These are phyloP conservation scores for Phalacrocorax brasilianus DNA, from an alignment of 2,113 vertebrate genomes.

Conservation along the genomic window DNA sequence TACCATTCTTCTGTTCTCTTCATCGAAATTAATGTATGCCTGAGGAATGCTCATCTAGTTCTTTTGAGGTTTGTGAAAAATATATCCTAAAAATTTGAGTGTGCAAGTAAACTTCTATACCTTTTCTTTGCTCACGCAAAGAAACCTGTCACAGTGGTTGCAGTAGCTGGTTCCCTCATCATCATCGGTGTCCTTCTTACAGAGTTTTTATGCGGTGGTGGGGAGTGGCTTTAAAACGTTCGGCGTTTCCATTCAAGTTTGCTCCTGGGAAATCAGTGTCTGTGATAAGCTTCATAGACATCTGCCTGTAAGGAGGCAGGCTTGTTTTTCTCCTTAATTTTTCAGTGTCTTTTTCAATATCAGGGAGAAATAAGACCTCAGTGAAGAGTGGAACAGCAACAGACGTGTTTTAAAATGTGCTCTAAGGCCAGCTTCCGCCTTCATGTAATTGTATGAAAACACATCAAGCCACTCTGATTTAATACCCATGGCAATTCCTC, in stretches of 20 bases:
- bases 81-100: background rate
- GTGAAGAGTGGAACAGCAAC: too few relatives aligned
- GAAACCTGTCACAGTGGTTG: background rate
- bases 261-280: background rate
- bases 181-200: background rate
- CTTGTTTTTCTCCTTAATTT: background rate
- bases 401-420: background rate
- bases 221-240: background rate
- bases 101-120: background rate
- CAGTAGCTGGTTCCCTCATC: background rate
- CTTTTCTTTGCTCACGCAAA: background rate
- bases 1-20: background rate
- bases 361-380: background rate
- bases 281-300: background rate
- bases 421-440: background rate
- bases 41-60: background rate
- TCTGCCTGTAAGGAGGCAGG: background rate
- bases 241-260: background rate
- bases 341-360: background rate
- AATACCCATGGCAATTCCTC: background rate
- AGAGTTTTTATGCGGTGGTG: rapidly evolving
- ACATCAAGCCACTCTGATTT: background rate
- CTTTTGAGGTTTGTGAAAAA: background rate
- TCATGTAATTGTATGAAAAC: background rate
- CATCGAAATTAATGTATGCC: background rate